These are phyloP conservation scores for Drosophila melanogaster DNA, from an alignment of 1,140 invertebrate species.

Conservation along the genomic window DNA sequence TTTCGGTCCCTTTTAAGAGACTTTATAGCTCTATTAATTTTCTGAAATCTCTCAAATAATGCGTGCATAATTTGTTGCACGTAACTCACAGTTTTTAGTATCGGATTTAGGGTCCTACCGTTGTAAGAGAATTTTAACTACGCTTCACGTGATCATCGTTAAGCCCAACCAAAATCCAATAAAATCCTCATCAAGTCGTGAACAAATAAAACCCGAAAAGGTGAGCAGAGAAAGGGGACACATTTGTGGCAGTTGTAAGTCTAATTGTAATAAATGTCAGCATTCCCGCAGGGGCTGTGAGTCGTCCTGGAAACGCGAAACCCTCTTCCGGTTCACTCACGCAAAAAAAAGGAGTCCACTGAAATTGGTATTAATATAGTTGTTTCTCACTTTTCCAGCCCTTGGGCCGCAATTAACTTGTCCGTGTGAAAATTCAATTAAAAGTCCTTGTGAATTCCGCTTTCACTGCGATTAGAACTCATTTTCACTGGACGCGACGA, in stretches of 20 bases:
- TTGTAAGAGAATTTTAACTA: not conserved
- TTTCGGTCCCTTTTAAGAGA: too few relatives aligned
- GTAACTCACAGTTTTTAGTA: not conserved
- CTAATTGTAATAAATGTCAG: slow-evolving; percentile 59
- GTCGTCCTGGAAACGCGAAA: not conserved
- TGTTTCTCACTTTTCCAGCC: slow-evolving; percentile 19
- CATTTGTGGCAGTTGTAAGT: slow-evolving; percentile 3
- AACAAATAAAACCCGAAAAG: not conserved
- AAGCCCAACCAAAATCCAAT: slow-evolving; percentile 5
- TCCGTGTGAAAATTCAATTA: slow-evolving; percentile 41
- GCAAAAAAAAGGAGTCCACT: not conserved
- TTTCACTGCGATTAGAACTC: slow-evolving; percentile 10
- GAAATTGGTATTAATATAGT: slow-evolving; percentile 26
- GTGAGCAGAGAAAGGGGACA: not conserved
- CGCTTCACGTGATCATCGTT: slow-evolving; percentile 3
- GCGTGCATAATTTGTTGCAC: too few relatives aligned
- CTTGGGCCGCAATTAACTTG: slow-evolving; percentile 8
- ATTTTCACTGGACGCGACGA: not conserved
- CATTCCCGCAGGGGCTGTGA: slow-evolving; percentile 56
- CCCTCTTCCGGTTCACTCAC: slow-evolving; percentile 4
- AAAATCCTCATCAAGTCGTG: slow-evolving; percentile 1
- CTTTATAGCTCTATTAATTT: too few relatives aligned
- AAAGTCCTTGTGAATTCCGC: not conserved
- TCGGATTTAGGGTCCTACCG: not conserved
- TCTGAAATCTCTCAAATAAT: too few relatives aligned